Evolutionary conservation across 1,140 invertebrate genomes (phyloP), one percentile per base, ranked within the genome.

Genomic region (Lepidotrigona ventralis): DNA sequence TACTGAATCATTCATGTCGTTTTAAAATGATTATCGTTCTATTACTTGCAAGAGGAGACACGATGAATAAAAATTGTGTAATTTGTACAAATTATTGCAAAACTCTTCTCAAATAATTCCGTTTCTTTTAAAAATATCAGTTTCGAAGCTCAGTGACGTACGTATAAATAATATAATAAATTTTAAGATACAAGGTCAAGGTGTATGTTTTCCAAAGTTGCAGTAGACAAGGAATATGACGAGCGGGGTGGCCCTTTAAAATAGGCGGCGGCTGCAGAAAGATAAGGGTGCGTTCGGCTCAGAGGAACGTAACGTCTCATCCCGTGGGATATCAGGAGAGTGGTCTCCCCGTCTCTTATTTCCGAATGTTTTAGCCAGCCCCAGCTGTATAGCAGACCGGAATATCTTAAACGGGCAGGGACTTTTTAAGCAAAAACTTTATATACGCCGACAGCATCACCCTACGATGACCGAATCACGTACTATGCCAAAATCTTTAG

Each of bases 321-420:
- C 91, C 91, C 92, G 21, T 73, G 92, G 91, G 92, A 92, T 93
- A 93, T 93, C 91, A 92, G 90, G 85, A 82, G 86, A 92, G 91
- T 91, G 89, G 90, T 86, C 84, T 87, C 80, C 86, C 85, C 85
- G 86, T 89, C 85, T 88, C 86, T 84, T 85, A 82, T 84, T 89
- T 88, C 72, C 83, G 85, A 86, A 85, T 87, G 85, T 86, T 91
- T 89, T 83, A 90, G 88, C 90, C 87, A 89, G 91, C 89, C 91
- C 90, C 80, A 84, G 85, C 88, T 76, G 39, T 88, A 91, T 88
- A 90, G 87, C 83, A 90, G 90, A 90, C 88, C 51, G 85, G 91
- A 93, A 93, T 93, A 93, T 93, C 92, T 93, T 92, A 91, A 92
- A 92, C 90, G 90, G 87, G 72, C 79, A 89, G 83, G 81, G 86